A percentile compares a stretch with the other conserved stretches of the same genome.
These are phyloP conservation scores for Protobothrops flavoviridis DNA, from an alignment of 2,113 vertebrate genomes.

Conservation along the genomic window DNA sequence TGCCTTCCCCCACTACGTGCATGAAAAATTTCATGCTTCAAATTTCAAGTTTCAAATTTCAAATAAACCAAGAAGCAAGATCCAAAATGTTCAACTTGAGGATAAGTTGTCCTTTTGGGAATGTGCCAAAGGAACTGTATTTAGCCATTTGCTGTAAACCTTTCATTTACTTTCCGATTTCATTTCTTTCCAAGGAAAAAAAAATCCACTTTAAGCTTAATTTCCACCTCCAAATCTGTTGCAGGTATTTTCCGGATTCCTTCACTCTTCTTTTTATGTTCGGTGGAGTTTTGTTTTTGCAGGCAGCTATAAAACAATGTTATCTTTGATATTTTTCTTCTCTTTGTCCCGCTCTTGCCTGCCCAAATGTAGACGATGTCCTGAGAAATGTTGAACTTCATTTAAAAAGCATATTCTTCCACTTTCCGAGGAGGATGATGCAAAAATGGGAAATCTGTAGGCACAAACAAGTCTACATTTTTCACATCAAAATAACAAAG, in stretches of 20 bases:
- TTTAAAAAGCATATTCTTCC: background rate
- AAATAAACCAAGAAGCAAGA: background rate
- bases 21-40: background rate
- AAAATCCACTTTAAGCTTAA: background rate
- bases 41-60: background rate
- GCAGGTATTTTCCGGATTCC: background rate
- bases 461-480: background rate
- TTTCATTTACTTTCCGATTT: background rate
- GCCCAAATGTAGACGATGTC: background rate
- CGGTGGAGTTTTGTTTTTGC: background rate
- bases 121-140: background rate
- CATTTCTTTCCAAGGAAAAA: constrained; percentile 1
- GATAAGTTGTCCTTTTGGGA: background rate
- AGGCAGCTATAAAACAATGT: background rate
- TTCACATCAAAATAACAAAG: background rate
- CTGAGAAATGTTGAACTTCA: background rate
- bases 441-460: background rate
- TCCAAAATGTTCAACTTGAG: background rate
- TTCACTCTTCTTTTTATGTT: background rate
- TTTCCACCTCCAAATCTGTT: background rate
- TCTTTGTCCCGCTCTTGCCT: background rate
- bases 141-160: constrained; percentile 1
- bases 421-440: no score
- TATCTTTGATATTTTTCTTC: background rate
- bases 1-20: no score